Percentiles rank a stretch among this genome's conserved stretches.
Evolutionary conservation across 2,113 vertebrate species (phyloP).

Genomic region (Anarrhichthys ocellatus): DNA sequence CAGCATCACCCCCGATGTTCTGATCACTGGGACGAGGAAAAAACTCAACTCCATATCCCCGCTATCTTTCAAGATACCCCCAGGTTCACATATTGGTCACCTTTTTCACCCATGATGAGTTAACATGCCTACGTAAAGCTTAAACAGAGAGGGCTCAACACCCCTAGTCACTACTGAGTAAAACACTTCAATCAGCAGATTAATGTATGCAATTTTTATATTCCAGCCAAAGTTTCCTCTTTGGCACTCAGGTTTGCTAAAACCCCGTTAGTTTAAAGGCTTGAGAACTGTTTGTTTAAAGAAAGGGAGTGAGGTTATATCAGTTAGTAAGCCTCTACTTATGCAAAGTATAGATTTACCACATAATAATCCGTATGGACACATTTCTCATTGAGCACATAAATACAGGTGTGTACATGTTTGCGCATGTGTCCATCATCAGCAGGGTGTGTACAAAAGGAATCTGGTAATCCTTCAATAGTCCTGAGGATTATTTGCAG

Average conservation of each 20-base stretch:
- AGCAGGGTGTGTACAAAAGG: constrained; percentile 4
- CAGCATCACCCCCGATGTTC: no score
- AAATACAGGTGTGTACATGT: neutral
- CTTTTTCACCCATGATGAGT: no score
- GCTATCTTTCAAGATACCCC: neutral
- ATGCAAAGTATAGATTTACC: neutral
- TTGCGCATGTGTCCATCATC: constrained; percentile 7
- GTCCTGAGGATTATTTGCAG: constrained; percentile 12
- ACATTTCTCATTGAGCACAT: neutral
- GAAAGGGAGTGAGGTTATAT: neutral
- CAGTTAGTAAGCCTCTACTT: neutral
- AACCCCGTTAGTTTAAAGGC: constrained; percentile 4
- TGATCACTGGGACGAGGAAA: no score
- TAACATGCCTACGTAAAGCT: no score
- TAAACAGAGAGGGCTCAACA: neutral
- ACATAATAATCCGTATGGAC: neutral
- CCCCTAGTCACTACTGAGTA: neutral
- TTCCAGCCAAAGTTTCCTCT: neutral
- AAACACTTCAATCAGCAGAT: neutral
- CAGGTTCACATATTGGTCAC: no score
- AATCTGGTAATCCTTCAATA: constrained; percentile 33
- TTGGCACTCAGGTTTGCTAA: neutral
- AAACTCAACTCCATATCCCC: neutral
- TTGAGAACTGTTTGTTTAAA: constrained; percentile 7
- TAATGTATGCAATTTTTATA: neutral